Conservation (phyloP, 64 coral and sea anemone genomes). For the Acropora tenuis region DNA sequence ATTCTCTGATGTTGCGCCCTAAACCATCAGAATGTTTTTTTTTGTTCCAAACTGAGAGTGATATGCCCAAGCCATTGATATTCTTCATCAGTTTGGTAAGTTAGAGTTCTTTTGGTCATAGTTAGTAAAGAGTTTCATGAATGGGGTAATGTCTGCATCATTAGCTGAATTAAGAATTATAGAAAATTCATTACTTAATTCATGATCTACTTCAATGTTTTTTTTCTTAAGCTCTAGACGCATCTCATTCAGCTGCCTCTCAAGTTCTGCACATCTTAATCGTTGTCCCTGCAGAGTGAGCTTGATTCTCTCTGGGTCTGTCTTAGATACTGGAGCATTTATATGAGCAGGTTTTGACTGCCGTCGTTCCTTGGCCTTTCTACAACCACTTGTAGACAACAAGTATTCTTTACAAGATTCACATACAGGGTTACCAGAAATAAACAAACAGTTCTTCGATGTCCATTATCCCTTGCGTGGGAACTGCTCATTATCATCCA, state of each 20-base stretch:
- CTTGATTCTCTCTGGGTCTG: constrained; percentile 39
- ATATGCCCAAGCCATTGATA: too few relatives aligned
- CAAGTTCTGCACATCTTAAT: constrained; percentile 31
- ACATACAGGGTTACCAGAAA: too few relatives aligned
- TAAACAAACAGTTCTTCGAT: too few relatives aligned
- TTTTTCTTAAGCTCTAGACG: background rate
- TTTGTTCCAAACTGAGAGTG: too few relatives aligned
- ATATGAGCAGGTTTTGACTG: background rate
- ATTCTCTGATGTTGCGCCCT: too few relatives aligned
- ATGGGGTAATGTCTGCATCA: constrained; percentile 31
- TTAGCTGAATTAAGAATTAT: constrained; percentile 23
- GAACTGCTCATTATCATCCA: too few relatives aligned
- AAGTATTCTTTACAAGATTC: too few relatives aligned
- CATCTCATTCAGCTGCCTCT: constrained; percentile 42
- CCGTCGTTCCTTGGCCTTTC: background rate
- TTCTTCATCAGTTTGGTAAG: background rate
- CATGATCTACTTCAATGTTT: constrained; percentile 38
- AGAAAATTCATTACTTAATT: constrained; percentile 35
- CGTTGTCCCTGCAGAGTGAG: constrained; percentile 33
- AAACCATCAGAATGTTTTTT: too few relatives aligned
- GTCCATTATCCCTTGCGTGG: too few relatives aligned
- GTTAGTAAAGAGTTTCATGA: constrained; percentile 57
- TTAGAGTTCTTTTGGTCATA: too few relatives aligned
- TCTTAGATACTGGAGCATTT: constrained; percentile 33
- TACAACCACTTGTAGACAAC: too few relatives aligned